Evolutionary conservation across 1,140 invertebrate genomes (phyloP).

Genomic region (Cherax destructor): DNA sequence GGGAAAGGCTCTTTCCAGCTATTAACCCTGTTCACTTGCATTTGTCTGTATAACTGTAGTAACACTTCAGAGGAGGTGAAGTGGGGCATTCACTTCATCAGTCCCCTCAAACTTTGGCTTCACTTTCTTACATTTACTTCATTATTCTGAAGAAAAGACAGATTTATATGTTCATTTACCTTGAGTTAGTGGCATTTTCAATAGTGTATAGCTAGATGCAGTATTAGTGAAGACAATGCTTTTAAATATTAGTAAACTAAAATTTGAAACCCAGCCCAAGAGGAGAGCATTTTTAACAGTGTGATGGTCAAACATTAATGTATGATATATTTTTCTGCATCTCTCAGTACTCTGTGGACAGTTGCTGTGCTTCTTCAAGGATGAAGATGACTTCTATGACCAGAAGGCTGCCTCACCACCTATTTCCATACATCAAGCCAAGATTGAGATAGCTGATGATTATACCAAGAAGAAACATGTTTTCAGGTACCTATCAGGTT

Average conservation of each 20-base stretch:
- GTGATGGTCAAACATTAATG: not conserved
- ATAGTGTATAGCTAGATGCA: too few species aligned
- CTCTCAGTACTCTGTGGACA: constrained; percentile 92
- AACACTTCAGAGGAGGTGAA: too few species aligned
- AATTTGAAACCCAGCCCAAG: not conserved
- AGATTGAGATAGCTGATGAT: constrained; percentile 89
- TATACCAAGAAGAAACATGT: constrained; percentile 97
- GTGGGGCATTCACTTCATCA: too few species aligned
- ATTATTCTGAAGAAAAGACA: too few species aligned
- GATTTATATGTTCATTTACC: too few species aligned
- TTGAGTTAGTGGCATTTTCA: too few species aligned
- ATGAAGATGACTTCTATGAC: constrained; percentile 91
- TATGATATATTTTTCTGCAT: constrained; percentile 12
- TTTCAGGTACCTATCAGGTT: constrained; percentile 80
- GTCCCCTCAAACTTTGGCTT: too few species aligned
- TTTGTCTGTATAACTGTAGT: too few species aligned
- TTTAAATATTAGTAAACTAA: not conserved
- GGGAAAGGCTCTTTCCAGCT: too few species aligned
- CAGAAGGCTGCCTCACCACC: constrained; percentile 91
- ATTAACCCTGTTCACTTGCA: too few species aligned
- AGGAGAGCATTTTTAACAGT: constrained; percentile 8
- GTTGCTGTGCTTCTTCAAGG: constrained; percentile 98
- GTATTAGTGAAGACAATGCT: not conserved
- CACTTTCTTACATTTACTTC: too few species aligned
- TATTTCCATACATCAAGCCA: constrained; percentile 90